A percentile compares a stretch with the other conserved stretches of the same genome.
Conservation (phyloP, 2,113 vertebrate genomes). For the Charina bottae region DNA sequence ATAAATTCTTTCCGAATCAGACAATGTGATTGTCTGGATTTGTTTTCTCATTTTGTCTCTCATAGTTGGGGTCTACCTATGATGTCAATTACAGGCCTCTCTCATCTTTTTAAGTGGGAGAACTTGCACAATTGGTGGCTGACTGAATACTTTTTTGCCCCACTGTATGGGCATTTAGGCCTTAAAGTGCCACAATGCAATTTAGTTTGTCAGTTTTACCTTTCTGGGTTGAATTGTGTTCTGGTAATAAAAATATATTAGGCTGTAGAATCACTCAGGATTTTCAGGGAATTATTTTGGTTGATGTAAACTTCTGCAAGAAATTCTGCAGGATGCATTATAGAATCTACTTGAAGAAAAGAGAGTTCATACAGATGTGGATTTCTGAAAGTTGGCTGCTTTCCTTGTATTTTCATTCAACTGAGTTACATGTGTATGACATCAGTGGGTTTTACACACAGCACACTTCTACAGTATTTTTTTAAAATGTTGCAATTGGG, state of each 20-base stretch:
- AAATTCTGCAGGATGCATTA: neutral
- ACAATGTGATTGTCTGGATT: no score
- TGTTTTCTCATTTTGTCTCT: no score
- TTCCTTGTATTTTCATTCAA: neutral
- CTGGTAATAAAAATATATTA: neutral
- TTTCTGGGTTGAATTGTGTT: neutral
- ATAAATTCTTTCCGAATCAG: no score
- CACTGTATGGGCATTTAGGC: neutral
- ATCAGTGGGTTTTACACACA: no score
- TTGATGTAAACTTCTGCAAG: neutral
- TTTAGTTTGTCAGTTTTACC: neutral
- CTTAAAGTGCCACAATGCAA: neutral
- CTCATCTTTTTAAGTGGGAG: no score
- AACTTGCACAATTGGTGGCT: no score
- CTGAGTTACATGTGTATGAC: neutral
- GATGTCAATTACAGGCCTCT: no score
- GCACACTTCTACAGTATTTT: neutral
- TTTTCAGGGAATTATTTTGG: neutral
- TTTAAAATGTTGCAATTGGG: neutral
- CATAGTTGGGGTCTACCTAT: no score
- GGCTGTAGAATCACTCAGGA: neutral
- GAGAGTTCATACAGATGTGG: neutral
- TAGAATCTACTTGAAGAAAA: neutral
- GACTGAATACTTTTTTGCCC: no score
- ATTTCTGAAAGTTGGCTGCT: neutral